Conservation (phyloP, 2,113 vertebrate species). For the Catharus fuscescens region DNA sequence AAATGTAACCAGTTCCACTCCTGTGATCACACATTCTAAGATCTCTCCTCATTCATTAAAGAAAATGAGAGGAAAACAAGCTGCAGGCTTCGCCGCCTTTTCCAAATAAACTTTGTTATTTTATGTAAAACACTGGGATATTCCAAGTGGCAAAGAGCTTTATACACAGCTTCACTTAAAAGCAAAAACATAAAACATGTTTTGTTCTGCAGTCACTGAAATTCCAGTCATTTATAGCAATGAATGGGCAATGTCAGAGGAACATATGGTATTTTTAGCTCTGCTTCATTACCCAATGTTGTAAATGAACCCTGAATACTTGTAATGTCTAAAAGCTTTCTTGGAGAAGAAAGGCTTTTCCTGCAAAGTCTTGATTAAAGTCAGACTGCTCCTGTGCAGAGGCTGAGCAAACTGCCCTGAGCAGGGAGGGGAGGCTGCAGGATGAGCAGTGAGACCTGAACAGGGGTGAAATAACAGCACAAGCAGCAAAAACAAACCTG, state of each 20-base stretch:
- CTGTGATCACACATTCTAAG: not conserved
- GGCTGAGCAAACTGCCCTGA: not conserved
- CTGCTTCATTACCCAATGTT: slow-evolving; percentile 47
- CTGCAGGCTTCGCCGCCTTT: not conserved
- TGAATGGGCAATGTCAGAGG: slow-evolving; percentile 59
- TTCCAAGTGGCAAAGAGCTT: slow-evolving; percentile 35
- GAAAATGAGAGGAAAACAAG: slow-evolving; percentile 40
- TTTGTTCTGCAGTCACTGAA: slow-evolving; percentile 32
- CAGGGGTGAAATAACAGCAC: not conserved
- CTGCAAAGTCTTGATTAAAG: slow-evolving; percentile 21
- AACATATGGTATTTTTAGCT: slow-evolving; percentile 57
- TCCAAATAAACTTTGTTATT: slow-evolving; percentile 48
- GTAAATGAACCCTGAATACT: slow-evolving; percentile 13
- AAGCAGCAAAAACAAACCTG: not conserved
- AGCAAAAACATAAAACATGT: slow-evolving; percentile 43
- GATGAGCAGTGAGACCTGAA: not conserved
- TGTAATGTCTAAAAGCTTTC: slow-evolving; percentile 30
- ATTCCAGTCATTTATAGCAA: slow-evolving; percentile 45
- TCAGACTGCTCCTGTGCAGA: not conserved
- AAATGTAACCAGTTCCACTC: not conserved
- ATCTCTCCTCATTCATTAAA: slow-evolving; percentile 12
- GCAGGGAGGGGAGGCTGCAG: not conserved
- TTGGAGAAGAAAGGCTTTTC: slow-evolving; percentile 2
- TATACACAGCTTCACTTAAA: slow-evolving; percentile 28
- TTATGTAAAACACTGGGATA: slow-evolving; percentile 39